Conservation (phyloP, 2,113 vertebrate species). For the Tretioscincus oriximinensis region DNA sequence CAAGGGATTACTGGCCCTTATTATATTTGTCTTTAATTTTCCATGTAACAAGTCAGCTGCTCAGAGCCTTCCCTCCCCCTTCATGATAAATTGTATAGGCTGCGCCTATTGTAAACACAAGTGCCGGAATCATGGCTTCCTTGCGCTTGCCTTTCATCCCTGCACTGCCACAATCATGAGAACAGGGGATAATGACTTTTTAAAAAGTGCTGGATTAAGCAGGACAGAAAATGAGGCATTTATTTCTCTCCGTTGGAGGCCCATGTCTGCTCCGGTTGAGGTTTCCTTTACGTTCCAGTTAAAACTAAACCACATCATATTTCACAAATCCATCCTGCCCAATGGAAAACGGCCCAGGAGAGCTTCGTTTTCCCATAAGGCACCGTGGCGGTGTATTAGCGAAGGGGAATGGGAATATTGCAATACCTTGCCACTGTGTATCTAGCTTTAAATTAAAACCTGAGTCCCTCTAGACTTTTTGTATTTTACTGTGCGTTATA, state of each 20-base stretch:
- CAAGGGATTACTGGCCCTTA: slow-evolving; percentile 17
- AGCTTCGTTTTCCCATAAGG: slow-evolving; percentile 57
- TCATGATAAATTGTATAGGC: slow-evolving; percentile 58
- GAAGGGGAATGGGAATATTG: slow-evolving; percentile 53
- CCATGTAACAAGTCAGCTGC: slow-evolving; percentile 22
- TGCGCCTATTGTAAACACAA: slow-evolving; percentile 65
- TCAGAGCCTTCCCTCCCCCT: slow-evolving; percentile 1
- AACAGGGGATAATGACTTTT: slow-evolving; percentile 67
- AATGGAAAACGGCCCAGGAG: slow-evolving; percentile 63
- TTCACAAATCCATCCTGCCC: slow-evolving; percentile 59
- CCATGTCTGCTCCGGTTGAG: slow-evolving; percentile 54
- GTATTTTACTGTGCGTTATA: slow-evolving; percentile 15
- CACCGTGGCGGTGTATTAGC: slow-evolving; percentile 63
- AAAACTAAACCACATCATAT: slow-evolving; percentile 67
- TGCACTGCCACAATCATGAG: slow-evolving; percentile 63
- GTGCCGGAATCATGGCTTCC: slow-evolving; percentile 62
- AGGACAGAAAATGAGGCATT: slow-evolving; percentile 72
- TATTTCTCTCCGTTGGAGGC: slow-evolving; percentile 68
- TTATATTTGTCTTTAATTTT: slow-evolving; percentile 51
- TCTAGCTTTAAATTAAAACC: slow-evolving; percentile 33
- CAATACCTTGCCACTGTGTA: slow-evolving; percentile 19
- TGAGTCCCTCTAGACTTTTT: slow-evolving; percentile 23
- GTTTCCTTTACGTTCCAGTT: slow-evolving; percentile 63
- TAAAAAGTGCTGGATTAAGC: slow-evolving; percentile 67
- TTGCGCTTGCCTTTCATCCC: slow-evolving; percentile 60